Conservation (phyloP, 2,888 invertebrate genomes). For the Podotricha telesiphe region DNA sequence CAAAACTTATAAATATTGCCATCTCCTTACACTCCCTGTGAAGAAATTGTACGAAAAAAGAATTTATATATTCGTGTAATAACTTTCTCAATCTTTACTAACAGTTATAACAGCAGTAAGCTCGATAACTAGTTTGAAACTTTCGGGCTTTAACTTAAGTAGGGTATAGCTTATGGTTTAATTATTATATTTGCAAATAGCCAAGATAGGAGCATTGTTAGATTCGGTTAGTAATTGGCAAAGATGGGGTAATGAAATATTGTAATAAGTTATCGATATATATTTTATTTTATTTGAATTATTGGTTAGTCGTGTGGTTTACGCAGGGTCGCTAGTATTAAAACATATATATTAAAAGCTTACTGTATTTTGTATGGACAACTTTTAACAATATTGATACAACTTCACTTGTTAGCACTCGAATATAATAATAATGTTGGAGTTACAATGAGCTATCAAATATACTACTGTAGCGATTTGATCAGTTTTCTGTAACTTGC, state of each 20-base stretch:
- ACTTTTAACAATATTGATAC: conserved; percentile 19
- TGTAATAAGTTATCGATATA: too few species aligned
- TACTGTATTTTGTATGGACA: not conserved
- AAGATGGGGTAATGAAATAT: not conserved
- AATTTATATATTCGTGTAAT: too few species aligned
- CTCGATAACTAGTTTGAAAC: conserved; percentile 23
- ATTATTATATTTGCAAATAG: conserved; percentile 32
- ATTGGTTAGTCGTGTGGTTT: too few species aligned
- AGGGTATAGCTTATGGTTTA: conserved; percentile 18
- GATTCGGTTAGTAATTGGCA: not conserved
- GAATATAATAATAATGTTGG: not conserved
- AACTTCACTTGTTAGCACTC: conserved; percentile 15
- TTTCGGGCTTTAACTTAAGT: conserved; percentile 27
- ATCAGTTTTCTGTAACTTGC: not conserved
- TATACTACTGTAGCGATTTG: not conserved
- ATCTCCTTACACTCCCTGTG: too few species aligned
- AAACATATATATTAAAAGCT: not conserved
- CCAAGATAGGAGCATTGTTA: conserved; percentile 11
- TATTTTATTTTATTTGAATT: too few species aligned
- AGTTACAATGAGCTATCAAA: conserved; percentile 3
- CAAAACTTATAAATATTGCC: too few species aligned
- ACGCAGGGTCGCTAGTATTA: not conserved
- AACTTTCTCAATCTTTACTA: conserved; percentile 21
- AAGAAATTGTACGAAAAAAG: too few species aligned
- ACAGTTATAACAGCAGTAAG: conserved; percentile 9